A percentile compares a stretch with the other conserved stretches of the same genome.
These are phyloP conservation scores for Mythimna loreyi DNA, from an alignment of 2,888 invertebrate species.

Conservation along the genomic window DNA sequence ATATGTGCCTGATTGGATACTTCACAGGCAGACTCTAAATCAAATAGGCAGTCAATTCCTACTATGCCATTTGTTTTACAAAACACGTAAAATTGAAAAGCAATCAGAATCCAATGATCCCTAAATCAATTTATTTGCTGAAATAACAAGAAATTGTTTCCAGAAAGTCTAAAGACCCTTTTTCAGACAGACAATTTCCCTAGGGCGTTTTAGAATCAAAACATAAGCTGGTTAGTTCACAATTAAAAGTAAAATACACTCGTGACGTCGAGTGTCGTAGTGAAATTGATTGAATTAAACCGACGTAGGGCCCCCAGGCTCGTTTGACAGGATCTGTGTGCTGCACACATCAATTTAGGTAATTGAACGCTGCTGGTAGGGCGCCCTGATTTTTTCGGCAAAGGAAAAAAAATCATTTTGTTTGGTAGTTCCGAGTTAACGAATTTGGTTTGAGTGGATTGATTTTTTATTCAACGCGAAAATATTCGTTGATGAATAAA, in stretches of 20 bases:
- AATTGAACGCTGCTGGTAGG: constrained; percentile 78
- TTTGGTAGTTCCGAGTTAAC: constrained; percentile 31
- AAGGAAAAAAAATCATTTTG: constrained; percentile 33
- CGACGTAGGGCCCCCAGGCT: constrained; percentile 76
- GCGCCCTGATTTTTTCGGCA: constrained; percentile 58
- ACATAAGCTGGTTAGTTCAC: constrained; percentile 47
- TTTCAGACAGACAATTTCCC: constrained; percentile 32
- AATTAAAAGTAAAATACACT: constrained; percentile 64
- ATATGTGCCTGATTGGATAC: constrained; percentile 22
- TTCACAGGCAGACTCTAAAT: not conserved
- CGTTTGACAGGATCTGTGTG: constrained; percentile 83
- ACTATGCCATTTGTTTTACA: not conserved
- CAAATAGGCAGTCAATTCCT: not conserved
- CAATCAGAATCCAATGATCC: constrained; percentile 24
- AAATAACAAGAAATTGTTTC: constrained; percentile 37
- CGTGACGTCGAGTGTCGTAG: constrained; percentile 61
- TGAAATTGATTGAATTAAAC: constrained; percentile 85
- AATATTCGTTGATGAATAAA: constrained; percentile 9
- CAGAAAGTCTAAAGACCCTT: constrained; percentile 44
- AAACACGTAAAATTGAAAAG: constrained; percentile 16
- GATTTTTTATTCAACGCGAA: constrained; percentile 30
- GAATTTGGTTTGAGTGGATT: constrained; percentile 29
- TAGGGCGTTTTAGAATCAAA: constrained; percentile 45
- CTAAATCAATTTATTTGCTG: constrained; percentile 10
- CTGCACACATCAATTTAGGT: constrained; percentile 88